Evolutionary conservation across 2,888 invertebrate genomes (phyloP).

Genomic region (Cephalotes varians): DNA sequence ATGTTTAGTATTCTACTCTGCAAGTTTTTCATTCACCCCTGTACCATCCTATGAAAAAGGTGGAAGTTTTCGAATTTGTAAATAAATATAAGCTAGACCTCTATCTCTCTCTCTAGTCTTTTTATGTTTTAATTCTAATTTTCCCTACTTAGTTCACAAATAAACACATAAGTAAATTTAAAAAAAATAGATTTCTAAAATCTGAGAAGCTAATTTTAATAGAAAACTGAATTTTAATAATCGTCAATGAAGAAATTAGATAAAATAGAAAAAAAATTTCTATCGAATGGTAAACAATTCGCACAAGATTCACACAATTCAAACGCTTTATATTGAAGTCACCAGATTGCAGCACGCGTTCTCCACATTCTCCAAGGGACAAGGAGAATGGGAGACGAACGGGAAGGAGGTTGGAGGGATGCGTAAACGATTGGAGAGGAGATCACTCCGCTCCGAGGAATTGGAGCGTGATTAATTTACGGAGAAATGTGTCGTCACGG

Average conservation of each 20-base stretch:
- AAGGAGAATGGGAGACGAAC: not conserved
- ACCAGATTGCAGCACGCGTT: constrained; percentile 51
- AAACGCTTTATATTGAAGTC: constrained; percentile 28
- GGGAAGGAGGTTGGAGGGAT: not conserved
- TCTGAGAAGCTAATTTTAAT: not conserved
- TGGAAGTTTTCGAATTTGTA: constrained; percentile 16
- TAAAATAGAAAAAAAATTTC: constrained; percentile 10
- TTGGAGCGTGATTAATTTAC: constrained; percentile 34
- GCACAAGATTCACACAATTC: not conserved
- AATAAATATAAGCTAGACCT: constrained; percentile 34
- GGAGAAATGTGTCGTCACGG: constrained; percentile 26
- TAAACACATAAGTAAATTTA: not conserved
- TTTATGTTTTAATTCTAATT: not conserved
- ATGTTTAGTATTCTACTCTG: constrained; percentile 1
- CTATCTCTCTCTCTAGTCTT: not conserved
- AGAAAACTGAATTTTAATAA: not conserved
- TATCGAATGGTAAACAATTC: constrained; percentile 27
- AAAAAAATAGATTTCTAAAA: not conserved
- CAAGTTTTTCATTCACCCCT: not conserved
- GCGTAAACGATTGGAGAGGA: not conserved
- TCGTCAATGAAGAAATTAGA: not conserved
- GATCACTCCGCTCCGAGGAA: constrained; percentile 23
- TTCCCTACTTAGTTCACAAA: not conserved
- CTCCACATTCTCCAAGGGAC: not conserved
- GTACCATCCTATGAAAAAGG: not conserved